A percentile compares a stretch with the other conserved stretches of the same genome.
Conservation (phyloP, 2,113 vertebrate genomes). For the Brachypteracias leptosomus region DNA sequence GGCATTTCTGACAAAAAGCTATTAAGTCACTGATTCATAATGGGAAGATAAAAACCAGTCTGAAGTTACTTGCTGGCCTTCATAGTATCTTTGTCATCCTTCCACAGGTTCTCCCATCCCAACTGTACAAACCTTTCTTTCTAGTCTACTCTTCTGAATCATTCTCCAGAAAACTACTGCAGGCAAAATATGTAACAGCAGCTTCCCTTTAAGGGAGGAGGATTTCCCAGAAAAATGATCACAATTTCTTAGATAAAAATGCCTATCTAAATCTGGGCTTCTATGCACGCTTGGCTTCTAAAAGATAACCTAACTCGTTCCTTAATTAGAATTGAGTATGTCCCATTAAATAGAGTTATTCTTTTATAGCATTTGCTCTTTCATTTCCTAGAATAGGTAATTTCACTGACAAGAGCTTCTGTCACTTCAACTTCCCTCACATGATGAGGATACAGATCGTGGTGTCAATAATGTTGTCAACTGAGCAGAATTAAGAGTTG, state of each 20-base stretch:
- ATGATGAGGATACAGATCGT: neutral
- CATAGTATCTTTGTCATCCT: neutral
- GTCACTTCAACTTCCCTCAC: neutral
- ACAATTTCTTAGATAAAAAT: neutral
- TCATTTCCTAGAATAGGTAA: neutral
- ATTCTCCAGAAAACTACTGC: neutral
- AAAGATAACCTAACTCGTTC: neutral
- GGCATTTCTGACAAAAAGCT: neutral
- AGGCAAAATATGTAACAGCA: neutral
- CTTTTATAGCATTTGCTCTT: neutral
- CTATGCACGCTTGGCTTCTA: neutral
- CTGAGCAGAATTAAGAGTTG: neutral
- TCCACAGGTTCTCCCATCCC: neutral
- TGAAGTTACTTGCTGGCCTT: neutral
- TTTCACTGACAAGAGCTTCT: neutral
- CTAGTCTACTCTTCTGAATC: neutral
- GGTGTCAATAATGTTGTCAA: neutral
- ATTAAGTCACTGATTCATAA: neutral
- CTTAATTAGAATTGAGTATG: neutral
- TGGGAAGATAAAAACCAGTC: neutral
- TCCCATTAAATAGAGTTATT: neutral
- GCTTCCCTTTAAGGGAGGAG: neutral
- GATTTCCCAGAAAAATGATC: neutral
- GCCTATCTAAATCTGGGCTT: neutral
- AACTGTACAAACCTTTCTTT: neutral